A percentile compares a stretch with the other conserved stretches of the same genome.
phyloP scores from a whole-genome alignment of 2,113 vertebrate genomes.

The Coptodon bakossiorum region DNA sequence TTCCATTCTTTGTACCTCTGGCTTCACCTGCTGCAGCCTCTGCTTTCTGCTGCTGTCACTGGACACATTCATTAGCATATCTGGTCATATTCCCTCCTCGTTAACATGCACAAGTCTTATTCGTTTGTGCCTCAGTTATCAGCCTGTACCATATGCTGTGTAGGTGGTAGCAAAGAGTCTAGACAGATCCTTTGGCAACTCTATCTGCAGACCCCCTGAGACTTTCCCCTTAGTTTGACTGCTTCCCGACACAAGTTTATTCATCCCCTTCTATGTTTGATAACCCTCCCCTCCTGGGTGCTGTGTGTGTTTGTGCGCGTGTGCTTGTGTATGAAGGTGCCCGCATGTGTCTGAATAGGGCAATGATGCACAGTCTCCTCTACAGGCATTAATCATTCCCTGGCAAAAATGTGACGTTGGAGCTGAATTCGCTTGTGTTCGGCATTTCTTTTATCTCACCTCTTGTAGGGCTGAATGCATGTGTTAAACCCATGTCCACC shows the following conservation, averaged over 20 bases:
- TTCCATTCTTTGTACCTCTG: neutral
- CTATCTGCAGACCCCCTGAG: constrained; percentile 1
- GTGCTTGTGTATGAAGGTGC: neutral
- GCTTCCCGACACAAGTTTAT: constrained; percentile 4
- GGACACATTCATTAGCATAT: constrained; percentile 24
- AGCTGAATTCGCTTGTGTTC: neutral
- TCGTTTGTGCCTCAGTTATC: constrained; percentile 23
- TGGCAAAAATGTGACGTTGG: neutral
- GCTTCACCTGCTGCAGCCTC: neutral
- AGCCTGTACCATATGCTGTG: constrained; percentile 27
- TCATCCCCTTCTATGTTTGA: constrained; percentile 1
- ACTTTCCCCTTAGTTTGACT: constrained; percentile 11
- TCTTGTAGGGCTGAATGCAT: neutral
- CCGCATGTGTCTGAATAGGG: neutral
- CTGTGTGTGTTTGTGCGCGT: neutral
- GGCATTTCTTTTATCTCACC: neutral
- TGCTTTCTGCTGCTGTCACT: neutral
- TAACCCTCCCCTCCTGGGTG: neutral
- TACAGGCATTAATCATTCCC: constrained; percentile 11
- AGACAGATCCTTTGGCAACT: constrained; percentile 19
- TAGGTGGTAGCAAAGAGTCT: constrained; percentile 4
- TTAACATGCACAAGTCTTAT: constrained; percentile 8
- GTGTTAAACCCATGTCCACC: neutral
- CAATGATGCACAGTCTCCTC: neutral
- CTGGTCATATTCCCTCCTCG: constrained; percentile 5